phyloP scores from a whole-genome alignment of 2,797 vertebrate genomes.

The Chlorospingus semifuscus region DNA sequence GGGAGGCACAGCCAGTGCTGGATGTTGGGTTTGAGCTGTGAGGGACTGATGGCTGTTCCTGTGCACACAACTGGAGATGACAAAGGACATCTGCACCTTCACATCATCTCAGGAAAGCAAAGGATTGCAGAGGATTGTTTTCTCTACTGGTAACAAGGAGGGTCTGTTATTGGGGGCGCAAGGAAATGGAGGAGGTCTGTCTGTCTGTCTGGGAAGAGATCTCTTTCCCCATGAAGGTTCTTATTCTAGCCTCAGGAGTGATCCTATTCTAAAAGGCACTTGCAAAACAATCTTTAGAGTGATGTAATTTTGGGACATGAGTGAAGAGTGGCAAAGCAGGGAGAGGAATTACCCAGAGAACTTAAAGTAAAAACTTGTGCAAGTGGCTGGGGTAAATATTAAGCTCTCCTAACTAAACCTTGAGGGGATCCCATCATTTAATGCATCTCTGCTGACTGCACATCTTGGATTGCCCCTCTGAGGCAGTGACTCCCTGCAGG shows the following conservation, averaged over 20 bases:
- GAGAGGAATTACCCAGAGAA: neutral
- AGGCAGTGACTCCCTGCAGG: neutral
- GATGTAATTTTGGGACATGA: neutral
- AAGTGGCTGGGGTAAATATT: neutral
- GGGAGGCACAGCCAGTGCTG: neutral
- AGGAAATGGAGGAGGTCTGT: neutral
- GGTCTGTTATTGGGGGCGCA: neutral
- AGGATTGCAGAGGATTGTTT: neutral
- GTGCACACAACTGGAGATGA: neutral
- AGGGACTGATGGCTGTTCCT: neutral
- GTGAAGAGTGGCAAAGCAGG: neutral
- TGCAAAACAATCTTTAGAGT: neutral
- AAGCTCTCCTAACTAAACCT: neutral
- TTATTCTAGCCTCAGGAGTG: neutral
- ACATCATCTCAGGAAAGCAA: neutral
- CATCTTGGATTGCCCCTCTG: accelerated
- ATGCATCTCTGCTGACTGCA: accelerated
- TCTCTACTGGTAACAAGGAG: neutral
- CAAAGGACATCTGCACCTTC: neutral
- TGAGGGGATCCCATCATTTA: neutral
- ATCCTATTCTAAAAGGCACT: neutral
- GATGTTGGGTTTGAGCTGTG: neutral
- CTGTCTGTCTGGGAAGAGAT: neutral
- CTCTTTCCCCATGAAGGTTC: neutral
- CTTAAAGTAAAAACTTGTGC: neutral